Base-by-base conservation (phyloP, 2,113 vertebrate species). In the Platysteira castanea region DNA sequence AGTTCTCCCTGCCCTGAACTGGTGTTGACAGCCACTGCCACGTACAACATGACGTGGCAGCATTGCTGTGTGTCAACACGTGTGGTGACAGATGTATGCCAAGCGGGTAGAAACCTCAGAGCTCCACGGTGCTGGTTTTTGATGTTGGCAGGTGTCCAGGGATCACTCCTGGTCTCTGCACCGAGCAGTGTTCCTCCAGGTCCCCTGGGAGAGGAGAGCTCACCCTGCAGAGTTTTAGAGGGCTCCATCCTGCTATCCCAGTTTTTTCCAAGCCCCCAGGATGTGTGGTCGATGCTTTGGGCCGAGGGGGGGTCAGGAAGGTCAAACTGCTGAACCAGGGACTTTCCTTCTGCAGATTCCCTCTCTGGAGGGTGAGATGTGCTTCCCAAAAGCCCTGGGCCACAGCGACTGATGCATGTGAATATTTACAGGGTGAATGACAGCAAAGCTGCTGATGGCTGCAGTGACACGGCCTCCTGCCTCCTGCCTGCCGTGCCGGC, bases 41-140 rank as follows among this genome's bases (percentile, higher is more conserved):
- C 22, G 42, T 84, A 79, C 46, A 83, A 56, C 5, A 9, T 95
- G 95, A 95, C 14, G 13, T 84, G 76, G 92, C 85, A 93, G 89
- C 90, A 84, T 93, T 96, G 70, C 95, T 89, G 50, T 7, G 33
- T 94, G 91, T 94, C 93, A 93, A 81, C 89, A 88, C 85, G 69
- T 64, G 65, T 83, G 74, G 41, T 93, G 93, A 95, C 77, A 95
- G 91, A 97, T 86, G 73, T 91, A 74, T 95, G 94, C 87, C 89
- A 94, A 94, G 84, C 0, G 6, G 69, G 76, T 21, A 95, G 93
- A 80, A 53, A 76, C 50, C 76, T 71, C 68, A 35, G 73, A 93
- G 79, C 61, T 92, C 90, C 46, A 28, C 37, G 53, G 31, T 74
- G 84, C 22, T 94, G 86, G 54, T 89, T 88, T 88, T 68, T 88